These are phyloP conservation scores for Leptosomus discolor DNA, from an alignment of 2,113 vertebrate genomes.

Conservation along the genomic window DNA sequence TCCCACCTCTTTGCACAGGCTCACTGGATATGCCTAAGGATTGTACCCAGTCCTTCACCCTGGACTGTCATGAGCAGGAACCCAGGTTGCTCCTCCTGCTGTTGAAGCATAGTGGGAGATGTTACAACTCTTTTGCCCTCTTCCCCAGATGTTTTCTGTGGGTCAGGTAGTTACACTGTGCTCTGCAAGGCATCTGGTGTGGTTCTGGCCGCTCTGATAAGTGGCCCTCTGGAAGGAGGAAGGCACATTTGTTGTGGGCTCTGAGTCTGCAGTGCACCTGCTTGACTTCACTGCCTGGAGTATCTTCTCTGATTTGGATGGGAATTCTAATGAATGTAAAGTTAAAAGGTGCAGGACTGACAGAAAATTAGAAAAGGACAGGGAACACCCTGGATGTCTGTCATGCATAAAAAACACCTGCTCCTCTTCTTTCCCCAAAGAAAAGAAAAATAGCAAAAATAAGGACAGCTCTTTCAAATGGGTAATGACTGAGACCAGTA, in stretches of 20 bases:
- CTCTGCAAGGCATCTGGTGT: not conserved
- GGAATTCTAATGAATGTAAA: not conserved
- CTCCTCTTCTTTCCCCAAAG: not conserved
- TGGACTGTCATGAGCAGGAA: not conserved
- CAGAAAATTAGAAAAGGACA: not conserved
- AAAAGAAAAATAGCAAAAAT: not conserved
- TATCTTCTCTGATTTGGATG: not conserved
- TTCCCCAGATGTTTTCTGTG: not conserved
- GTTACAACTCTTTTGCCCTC: not conserved
- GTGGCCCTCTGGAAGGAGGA: not conserved
- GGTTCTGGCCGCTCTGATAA: not conserved
- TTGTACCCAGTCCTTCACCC: not conserved
- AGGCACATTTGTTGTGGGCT: not conserved
- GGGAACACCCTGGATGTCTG: not conserved
- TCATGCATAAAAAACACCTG: not conserved
- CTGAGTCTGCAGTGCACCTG: not conserved
- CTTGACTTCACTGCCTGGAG: not conserved
- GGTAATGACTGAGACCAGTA: not conserved
- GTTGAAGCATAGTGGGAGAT: not conserved
- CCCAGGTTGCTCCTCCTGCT: not conserved
- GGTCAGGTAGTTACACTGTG: not conserved
- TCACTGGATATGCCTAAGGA: not conserved
- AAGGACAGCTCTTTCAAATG: not conserved
- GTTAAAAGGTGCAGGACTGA: not conserved
- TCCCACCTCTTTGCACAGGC: not conserved